Percentiles rank a stretch among this genome's conserved stretches.
Evolutionary conservation across 1,140 invertebrate species (phyloP).

Genomic region (Araneus ventricosus): DNA sequence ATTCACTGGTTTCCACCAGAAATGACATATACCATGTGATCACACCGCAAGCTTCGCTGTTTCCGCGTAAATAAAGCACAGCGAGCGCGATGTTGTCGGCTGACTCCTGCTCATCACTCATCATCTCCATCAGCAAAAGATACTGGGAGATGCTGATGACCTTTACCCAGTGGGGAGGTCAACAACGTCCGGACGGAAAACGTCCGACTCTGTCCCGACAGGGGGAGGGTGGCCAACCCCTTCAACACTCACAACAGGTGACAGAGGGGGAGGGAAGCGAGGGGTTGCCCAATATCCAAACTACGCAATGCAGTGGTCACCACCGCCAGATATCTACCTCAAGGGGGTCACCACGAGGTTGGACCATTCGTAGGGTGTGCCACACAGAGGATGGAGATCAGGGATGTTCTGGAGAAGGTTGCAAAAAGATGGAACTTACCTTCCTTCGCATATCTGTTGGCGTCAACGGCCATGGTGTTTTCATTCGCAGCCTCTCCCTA

Average conservation of each 20-base stretch:
- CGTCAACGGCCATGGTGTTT: conserved; percentile 71
- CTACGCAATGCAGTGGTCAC: conserved; percentile 59
- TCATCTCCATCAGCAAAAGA: too few relatives aligned
- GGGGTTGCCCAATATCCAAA: background rate
- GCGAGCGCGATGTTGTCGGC: background rate
- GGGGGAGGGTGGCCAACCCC: background rate
- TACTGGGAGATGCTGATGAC: conserved; percentile 16
- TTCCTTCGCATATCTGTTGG: conserved; percentile 72
- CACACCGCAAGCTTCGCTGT: background rate
- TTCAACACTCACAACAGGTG: conserved; percentile 60
- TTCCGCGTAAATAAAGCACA: background rate
- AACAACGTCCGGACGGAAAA: conserved; percentile 7
- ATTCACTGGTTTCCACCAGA: background rate
- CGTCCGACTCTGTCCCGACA: background rate
- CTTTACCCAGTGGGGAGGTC: conserved; percentile 45
- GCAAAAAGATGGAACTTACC: conserved; percentile 33
- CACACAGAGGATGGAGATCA: background rate
- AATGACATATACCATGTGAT: background rate
- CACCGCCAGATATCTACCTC: background rate
- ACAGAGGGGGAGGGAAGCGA: background rate
- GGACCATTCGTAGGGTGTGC: background rate
- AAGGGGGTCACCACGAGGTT: background rate
- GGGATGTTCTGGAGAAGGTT: background rate
- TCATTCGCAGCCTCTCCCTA: conserved; percentile 39
- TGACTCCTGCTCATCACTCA: background rate